Percentiles rank a stretch among this genome's conserved stretches.
phyloP scores from a whole-genome alignment of 2,888 invertebrate genomes.

The Psococerastis gibbosa region DNA sequence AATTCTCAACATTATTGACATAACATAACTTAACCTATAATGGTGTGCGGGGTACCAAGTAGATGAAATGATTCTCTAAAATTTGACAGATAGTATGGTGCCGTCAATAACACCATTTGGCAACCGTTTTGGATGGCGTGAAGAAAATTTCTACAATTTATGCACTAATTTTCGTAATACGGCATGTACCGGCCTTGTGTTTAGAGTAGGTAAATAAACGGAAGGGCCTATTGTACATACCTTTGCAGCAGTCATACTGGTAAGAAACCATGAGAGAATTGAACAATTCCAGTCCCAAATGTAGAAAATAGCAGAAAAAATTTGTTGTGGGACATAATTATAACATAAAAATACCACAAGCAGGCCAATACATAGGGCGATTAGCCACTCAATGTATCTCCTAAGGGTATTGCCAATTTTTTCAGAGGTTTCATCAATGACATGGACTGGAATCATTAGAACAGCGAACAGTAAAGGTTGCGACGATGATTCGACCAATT shows the following conservation, averaged over 20 bases:
- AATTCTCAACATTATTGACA: too few species aligned
- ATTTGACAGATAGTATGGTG: too few species aligned
- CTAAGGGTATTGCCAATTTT: slow-evolving; percentile 48
- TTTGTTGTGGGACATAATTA: slow-evolving; percentile 47
- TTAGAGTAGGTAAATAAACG: too few species aligned
- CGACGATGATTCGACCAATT: slow-evolving; percentile 38
- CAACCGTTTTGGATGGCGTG: too few species aligned
- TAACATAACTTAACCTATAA: too few species aligned
- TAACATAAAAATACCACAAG: slow-evolving; percentile 42
- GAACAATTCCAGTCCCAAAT: slow-evolving; percentile 18
- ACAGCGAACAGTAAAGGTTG: slow-evolving; percentile 25
- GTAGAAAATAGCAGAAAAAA: slow-evolving; percentile 39
- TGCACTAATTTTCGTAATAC: too few species aligned
- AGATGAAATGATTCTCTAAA: too few species aligned
- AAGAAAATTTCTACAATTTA: too few species aligned
- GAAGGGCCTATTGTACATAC: too few species aligned
- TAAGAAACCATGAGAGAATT: slow-evolving; percentile 24
- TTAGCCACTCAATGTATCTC: slow-evolving; percentile 42
- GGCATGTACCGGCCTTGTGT: too few species aligned
- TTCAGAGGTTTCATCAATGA: slow-evolving; percentile 56
- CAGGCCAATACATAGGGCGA: slow-evolving; percentile 26
- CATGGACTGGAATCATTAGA: slow-evolving; percentile 49
- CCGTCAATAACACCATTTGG: too few species aligned
- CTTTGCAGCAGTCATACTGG: slow-evolving; percentile 22
- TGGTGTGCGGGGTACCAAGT: too few species aligned